A percentile compares a stretch with the other conserved stretches of the same genome.
phyloP scores from a whole-genome alignment of 2,888 invertebrate species.

The Cheilosia scutellata region DNA sequence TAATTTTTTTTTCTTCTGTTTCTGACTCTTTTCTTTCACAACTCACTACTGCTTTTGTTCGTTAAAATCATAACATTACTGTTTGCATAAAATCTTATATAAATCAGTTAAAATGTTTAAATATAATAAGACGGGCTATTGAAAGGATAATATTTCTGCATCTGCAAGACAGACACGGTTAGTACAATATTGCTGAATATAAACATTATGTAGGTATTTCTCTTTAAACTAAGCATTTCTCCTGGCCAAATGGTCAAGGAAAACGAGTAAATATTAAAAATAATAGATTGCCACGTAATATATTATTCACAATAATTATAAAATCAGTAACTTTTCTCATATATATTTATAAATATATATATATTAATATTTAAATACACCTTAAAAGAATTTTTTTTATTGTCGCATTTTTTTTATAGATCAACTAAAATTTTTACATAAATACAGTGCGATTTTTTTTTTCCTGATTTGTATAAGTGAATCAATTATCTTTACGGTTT shows the following conservation, averaged over 20 bases:
- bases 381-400: slow-evolving; percentile 31
- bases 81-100: slow-evolving; percentile 26
- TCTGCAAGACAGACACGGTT: slow-evolving; percentile 28
- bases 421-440: slow-evolving; percentile 55
- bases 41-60: slow-evolving; percentile 45
- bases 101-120: slow-evolving; percentile 18
- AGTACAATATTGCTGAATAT: slow-evolving; percentile 41
- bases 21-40: slow-evolving; percentile 32
- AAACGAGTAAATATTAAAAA: slow-evolving; percentile 28
- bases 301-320: slow-evolving; percentile 52
- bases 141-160: neutral
- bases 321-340: slow-evolving; percentile 65
- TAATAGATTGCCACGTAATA: slow-evolving; percentile 61
- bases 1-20: slow-evolving; percentile 27
- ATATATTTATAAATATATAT: slow-evolving; percentile 19
- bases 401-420: slow-evolving; percentile 10
- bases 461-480: slow-evolving; percentile 29
- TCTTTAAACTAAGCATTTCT: slow-evolving; percentile 4
- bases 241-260: neutral
- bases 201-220: slow-evolving; percentile 9
- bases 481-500: slow-evolving; percentile 29
- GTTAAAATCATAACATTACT: slow-evolving; percentile 29
- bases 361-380: slow-evolving; percentile 42
- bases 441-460: slow-evolving; percentile 28
- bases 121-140: slow-evolving; percentile 21